These are phyloP conservation scores for Calliscelio sp. DNA, from an alignment of 2,888 invertebrate genomes.

Conservation along the genomic window DNA sequence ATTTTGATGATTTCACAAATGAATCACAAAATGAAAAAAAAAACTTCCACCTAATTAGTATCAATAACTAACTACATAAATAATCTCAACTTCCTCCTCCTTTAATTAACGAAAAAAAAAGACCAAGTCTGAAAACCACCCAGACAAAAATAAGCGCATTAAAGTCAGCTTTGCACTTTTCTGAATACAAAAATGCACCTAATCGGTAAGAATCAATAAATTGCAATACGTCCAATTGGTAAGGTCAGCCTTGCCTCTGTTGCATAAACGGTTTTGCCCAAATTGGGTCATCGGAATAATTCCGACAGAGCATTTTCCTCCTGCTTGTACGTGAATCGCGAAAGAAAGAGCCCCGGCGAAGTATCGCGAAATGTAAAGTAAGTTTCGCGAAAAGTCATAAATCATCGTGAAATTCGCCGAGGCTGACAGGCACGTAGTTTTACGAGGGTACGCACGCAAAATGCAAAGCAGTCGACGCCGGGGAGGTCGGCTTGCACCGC, in stretches of 20 bases:
- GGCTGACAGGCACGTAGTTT: slow-evolving; percentile 84
- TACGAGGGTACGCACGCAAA: slow-evolving; percentile 84
- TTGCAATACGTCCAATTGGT: slow-evolving; percentile 43
- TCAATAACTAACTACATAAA: too few species aligned
- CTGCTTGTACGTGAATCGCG: slow-evolving; percentile 39
- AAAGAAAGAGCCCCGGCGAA: slow-evolving; percentile 53
- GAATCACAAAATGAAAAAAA: too few species aligned
- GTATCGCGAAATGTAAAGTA: slow-evolving; percentile 82
- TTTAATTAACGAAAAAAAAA: too few species aligned
- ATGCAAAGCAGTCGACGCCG: slow-evolving; percentile 81
- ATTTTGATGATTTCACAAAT: too few species aligned
- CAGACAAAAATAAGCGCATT: too few species aligned
- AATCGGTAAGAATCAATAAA: slow-evolving; percentile 46
- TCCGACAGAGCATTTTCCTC: slow-evolving; percentile 34
- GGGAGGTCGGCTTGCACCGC: slow-evolving; percentile 81
- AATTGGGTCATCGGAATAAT: slow-evolving; percentile 59
- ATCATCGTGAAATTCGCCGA: slow-evolving; percentile 84
- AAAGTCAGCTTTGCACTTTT: too few species aligned
- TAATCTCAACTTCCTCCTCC: too few species aligned
- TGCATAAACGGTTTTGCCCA: slow-evolving; percentile 29
- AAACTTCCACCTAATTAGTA: too few species aligned
- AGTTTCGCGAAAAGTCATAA: slow-evolving; percentile 81
- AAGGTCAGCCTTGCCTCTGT: slow-evolving; percentile 37
- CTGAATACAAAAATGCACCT: not conserved
- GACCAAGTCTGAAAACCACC: too few species aligned